These are phyloP conservation scores for Acromyrmex charruanus DNA, from an alignment of 1,140 invertebrate species.

Conservation along the genomic window DNA sequence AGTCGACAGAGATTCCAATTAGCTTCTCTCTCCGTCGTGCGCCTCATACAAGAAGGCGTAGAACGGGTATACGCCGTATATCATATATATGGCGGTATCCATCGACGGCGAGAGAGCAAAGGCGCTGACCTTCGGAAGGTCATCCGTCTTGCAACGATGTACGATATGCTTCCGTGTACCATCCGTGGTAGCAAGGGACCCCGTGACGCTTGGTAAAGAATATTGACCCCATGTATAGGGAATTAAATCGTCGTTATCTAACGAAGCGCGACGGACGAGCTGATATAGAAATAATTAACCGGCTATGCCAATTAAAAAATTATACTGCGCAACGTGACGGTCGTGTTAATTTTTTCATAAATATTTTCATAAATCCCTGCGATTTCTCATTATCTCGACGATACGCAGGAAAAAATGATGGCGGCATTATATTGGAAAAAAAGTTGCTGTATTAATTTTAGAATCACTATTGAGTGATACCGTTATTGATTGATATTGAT, in stretches of 20 bases:
- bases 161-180: conserved; percentile 79
- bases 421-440: no score
- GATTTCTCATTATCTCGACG: background rate
- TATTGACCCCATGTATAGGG: conserved; percentile 60
- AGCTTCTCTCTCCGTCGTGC: conserved; percentile 50
- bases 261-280: conserved; percentile 46
- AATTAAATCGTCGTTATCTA: conserved; percentile 69
- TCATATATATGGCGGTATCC: background rate
- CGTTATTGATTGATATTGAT: no score
- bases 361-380: no score
- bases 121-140: conserved; percentile 80
- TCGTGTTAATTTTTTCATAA: conserved; percentile 7
- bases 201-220: conserved; percentile 38
- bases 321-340: background rate
- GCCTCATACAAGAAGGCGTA: conserved; percentile 15
- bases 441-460: no score
- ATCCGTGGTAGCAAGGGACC: conserved; percentile 37
- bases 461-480: no score
- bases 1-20: conserved; percentile 54
- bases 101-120: conserved; percentile 68
- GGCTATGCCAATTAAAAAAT: conserved; percentile 40
- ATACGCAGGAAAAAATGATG: background rate
- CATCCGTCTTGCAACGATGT: conserved; percentile 70
- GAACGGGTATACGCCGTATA: conserved; percentile 14
- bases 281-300: conserved; percentile 65